Percentiles rank a stretch among this genome's conserved stretches.
phyloP scores from a whole-genome alignment of 2,888 invertebrate species.

The Hirtodrosophila cameraria region DNA sequence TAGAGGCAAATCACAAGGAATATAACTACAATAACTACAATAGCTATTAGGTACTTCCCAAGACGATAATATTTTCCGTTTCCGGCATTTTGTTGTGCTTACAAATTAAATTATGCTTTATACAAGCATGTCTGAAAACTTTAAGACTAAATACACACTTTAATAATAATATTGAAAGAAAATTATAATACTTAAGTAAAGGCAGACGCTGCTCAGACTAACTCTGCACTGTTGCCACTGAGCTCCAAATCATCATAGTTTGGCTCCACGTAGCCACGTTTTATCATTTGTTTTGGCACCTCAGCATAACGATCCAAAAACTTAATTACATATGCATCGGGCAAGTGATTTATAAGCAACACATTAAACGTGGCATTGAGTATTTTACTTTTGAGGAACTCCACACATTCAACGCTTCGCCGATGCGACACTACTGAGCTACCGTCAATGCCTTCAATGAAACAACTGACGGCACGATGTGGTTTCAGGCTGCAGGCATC shows the following conservation, averaged over 20 bases:
- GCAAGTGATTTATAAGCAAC: slow-evolving; percentile 19
- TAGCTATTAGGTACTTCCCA: no score
- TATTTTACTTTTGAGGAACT: slow-evolving; percentile 48
- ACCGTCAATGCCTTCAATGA: slow-evolving; percentile 56
- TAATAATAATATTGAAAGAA: no score
- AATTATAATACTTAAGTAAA: no score
- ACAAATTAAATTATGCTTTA: no score
- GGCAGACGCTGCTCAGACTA: background rate
- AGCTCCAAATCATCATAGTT: background rate
- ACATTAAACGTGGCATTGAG: slow-evolving; percentile 50
- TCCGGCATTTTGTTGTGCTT: slow-evolving; percentile 2
- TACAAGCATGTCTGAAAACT: no score
- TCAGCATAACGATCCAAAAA: slow-evolving; percentile 18
- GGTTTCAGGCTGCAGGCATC: slow-evolving; percentile 67
- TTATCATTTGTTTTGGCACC: slow-evolving; percentile 29
- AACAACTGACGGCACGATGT: slow-evolving; percentile 73
- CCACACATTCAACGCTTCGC: slow-evolving; percentile 39
- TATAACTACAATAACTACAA: no score
- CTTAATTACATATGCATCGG: slow-evolving; percentile 42
- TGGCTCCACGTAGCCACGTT: slow-evolving; percentile 41
- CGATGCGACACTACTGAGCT: slow-evolving; percentile 10
- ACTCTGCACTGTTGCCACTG: no score
- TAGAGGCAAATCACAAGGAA: no score
- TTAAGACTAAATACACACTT: no score
- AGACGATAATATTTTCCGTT: no score